Evolutionary conservation across 37 sponge, comb jelly and placozoan genomes (phyloP).

Genomic region (Agelas oroides): DNA sequence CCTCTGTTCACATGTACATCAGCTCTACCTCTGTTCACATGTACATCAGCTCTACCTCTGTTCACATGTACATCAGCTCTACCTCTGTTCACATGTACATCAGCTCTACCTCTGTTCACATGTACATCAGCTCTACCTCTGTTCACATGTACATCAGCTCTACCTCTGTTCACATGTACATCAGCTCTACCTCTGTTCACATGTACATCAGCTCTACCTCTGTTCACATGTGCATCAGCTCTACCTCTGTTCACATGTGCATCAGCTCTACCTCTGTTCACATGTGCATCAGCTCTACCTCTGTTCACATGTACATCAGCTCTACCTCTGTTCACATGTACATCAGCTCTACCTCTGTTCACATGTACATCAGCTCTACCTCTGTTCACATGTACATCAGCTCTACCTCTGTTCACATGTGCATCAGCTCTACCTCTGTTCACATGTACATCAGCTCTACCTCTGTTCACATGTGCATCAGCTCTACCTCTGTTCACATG

Average conservation of each 20-base stretch:
- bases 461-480: no score
- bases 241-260: neutral
- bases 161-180: neutral
- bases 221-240: no score
- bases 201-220: no score
- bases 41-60: no score
- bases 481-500: neutral
- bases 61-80: no score
- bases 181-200: neutral
- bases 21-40: neutral
- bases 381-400: no score
- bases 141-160: no score
- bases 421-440: neutral
- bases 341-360: neutral
- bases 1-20: neutral
- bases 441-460: no score
- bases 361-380: no score
- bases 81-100: neutral
- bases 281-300: no score
- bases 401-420: neutral
- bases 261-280: neutral
- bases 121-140: no score
- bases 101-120: neutral
- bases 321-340: neutral
- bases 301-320: no score